Evolutionary conservation across 1,140 invertebrate species (phyloP).

Genomic region (Medauroidea extradentata): DNA sequence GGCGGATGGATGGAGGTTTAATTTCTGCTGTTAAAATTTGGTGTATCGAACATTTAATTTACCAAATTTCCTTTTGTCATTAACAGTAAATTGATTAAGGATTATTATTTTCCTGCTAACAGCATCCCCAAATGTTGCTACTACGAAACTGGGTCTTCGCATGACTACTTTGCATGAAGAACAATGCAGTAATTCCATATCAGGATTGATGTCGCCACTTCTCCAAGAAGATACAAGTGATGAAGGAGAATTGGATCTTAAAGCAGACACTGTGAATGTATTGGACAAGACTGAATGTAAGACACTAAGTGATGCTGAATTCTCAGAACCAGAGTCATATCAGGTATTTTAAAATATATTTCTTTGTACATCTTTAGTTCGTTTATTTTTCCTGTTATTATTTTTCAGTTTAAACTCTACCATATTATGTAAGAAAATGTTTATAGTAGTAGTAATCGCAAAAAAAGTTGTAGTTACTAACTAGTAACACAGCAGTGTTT

Average conservation of each 20-base stretch:
- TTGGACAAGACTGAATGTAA: neutral
- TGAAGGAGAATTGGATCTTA: conserved; percentile 31
- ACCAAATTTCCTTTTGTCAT: no score
- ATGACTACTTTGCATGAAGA: conserved; percentile 92
- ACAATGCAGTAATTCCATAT: conserved; percentile 32
- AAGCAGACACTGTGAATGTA: neutral
- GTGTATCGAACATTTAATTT: no score
- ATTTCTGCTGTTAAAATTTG: no score
- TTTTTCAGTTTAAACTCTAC: neutral
- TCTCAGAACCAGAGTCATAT: conserved; percentile 55
- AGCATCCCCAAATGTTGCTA: conserved; percentile 76
- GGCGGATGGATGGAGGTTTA: no score
- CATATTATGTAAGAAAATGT: no score
- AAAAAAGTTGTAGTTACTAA: no score
- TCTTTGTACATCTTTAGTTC: neutral
- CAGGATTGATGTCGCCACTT: conserved; percentile 16
- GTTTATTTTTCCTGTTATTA: neutral
- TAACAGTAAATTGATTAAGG: no score
- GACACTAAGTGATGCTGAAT: conserved; percentile 53
- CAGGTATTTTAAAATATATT: conserved; percentile 20
- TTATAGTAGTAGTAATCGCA: no score
- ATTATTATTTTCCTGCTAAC: conserved; percentile 28
- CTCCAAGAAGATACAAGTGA: conserved; percentile 24
- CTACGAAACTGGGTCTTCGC: conserved; percentile 73
- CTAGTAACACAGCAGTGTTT: no score